phyloP scores from a whole-genome alignment of 1,140 invertebrate genomes.

The Lepidotrigona ventralis region DNA sequence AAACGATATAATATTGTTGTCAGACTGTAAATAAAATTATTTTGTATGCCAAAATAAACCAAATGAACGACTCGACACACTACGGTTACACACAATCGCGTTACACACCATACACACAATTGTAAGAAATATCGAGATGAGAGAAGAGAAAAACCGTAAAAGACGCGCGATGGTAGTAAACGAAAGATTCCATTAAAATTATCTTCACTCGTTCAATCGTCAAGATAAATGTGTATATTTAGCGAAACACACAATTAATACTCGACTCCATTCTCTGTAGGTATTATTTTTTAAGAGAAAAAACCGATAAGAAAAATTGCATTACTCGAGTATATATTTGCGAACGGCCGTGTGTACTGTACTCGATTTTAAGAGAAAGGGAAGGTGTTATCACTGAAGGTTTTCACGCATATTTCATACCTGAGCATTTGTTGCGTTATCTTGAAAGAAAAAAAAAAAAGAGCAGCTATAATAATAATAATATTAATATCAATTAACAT shows the following conservation, averaged over 20 bases:
- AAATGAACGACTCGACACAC: conserved; percentile 70
- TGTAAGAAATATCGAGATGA: conserved; percentile 7
- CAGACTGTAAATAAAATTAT: conserved; percentile 78
- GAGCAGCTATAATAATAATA: conserved; percentile 38
- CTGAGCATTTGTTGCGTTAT: conserved; percentile 31
- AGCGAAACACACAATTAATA: conserved; percentile 38
- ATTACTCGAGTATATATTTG: conserved; percentile 9
- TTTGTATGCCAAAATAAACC: conserved; percentile 79
- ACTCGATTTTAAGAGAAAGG: neutral
- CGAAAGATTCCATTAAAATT: conserved; percentile 16
- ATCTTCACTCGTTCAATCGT: conserved; percentile 7
- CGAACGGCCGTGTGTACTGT: conserved; percentile 36
- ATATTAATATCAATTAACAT: conserved; percentile 46
- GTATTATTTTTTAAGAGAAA: conserved; percentile 36
- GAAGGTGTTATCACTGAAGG: neutral
- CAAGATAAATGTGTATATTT: conserved; percentile 27
- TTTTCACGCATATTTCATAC: conserved; percentile 39
- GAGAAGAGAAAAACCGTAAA: conserved; percentile 3
- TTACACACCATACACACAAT: conserved; percentile 20
- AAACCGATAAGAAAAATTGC: conserved; percentile 19
- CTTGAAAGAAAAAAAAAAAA: neutral
- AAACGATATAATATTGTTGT: conserved; percentile 69
- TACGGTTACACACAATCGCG: conserved; percentile 40
- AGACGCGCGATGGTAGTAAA: conserved; percentile 30
- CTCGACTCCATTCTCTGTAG: conserved; percentile 40